Base-by-base conservation (phyloP, 2,113 vertebrate genomes). In the Microtus richardsoni region DNA sequence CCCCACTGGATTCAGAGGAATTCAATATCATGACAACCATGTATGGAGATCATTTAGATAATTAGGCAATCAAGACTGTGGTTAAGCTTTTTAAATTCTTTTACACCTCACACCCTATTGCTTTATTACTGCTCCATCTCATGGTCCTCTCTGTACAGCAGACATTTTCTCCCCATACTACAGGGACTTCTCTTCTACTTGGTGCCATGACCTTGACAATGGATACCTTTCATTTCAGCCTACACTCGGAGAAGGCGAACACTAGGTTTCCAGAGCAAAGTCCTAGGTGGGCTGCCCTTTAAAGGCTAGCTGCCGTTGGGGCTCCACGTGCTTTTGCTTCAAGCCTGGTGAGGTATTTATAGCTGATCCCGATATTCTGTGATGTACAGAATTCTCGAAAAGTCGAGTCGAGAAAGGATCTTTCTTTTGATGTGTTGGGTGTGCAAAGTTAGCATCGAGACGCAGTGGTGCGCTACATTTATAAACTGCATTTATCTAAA, bases 281-380 rank as follows among this genome's bases (percentile, higher is more conserved):
- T 49, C 16, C n/a, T 88, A 28, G 47, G 24, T 2, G 49, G 17
- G 7, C 68, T 89, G 10, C 60, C 74, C n/a, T 64, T 95, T 93
- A 21, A 87, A 87, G 60, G 26, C 39, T 58, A 90, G 49, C 11
- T 33, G 36, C 83, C 33, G 58, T 79, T 82, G 52, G 62, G 90
- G 47, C 17, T 71, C 54, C 68, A 36, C 47, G 22, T 80, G 68
- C 71, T 87, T 91, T 94, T 62, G 22, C 75, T 49, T 49, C 36
- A 79, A 28, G 44, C 7, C 62, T 68, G 3, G 19, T 62, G 36
- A 47, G 82, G 71, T 89, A 95, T 92, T 84, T 92, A 62, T 84
- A 79, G 73, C 58, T 90, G 54, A 91, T 96, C 66, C 94, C 66
- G 28, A 52, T 95, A 52, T 79, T 92, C 62, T 90, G 22, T 89